A percentile compares a stretch with the other conserved stretches of the same genome.
Conservation (phyloP, 2,113 vertebrate species). For the Parus major region DNA sequence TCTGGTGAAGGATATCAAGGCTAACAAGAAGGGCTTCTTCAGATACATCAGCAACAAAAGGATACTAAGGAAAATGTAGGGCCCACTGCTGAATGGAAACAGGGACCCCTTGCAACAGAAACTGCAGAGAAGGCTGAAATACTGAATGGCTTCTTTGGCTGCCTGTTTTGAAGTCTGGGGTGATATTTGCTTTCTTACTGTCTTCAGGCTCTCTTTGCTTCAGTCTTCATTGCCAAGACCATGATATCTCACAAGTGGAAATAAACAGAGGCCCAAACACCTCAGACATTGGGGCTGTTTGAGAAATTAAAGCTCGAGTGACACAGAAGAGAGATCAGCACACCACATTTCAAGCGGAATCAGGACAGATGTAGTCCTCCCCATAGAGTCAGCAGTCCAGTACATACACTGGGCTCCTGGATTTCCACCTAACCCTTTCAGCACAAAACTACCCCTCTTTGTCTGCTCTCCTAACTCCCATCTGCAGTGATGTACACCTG, state of each 20-base stretch:
- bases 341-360: rapidly evolving
- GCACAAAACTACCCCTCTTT: background rate
- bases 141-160: background rate
- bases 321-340: background rate
- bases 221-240: background rate
- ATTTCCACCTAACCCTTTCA: background rate
- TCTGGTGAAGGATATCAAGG: background rate
- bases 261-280: background rate
- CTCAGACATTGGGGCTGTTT: background rate
- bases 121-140: background rate
- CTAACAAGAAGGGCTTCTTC: background rate
- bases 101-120: background rate
- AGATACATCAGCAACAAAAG: background rate
- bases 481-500: background rate
- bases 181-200: background rate
- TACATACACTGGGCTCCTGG: background rate
- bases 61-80: background rate
- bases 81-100: background rate
- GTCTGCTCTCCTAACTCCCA: background rate
- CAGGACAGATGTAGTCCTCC: background rate
- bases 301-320: background rate
- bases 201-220: background rate
- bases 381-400: background rate
- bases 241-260: background rate
- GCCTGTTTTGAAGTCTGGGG: background rate